These are phyloP conservation scores for Lutraria rhynchaena DNA, from an alignment of 1,140 invertebrate species.

Conservation along the genomic window DNA sequence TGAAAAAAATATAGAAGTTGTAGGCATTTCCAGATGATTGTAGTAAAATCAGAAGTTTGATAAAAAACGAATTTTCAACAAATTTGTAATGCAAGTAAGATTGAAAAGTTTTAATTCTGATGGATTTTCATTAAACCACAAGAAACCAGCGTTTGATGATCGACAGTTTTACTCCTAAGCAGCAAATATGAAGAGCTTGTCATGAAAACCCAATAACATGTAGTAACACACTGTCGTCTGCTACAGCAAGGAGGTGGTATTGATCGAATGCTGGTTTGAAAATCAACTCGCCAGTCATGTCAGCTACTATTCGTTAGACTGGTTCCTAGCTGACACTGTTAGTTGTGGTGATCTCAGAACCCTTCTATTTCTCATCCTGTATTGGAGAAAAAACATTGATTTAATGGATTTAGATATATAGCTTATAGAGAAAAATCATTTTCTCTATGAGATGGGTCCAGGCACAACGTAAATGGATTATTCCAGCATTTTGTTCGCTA, in stretches of 20 bases:
- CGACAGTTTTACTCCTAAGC: too few relatives aligned
- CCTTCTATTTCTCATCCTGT: constrained; percentile 37
- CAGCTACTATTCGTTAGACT: constrained; percentile 39
- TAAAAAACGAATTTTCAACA: too few relatives aligned
- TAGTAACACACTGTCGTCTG: constrained; percentile 26
- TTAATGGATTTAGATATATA: constrained; percentile 40
- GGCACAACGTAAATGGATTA: constrained; percentile 40
- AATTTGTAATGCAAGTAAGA: too few relatives aligned
- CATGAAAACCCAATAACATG: constrained; percentile 37
- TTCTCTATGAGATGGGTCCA: constrained; percentile 10
- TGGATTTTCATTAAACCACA: too few relatives aligned
- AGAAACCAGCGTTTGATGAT: too few relatives aligned
- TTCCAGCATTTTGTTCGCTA: constrained; percentile 9
- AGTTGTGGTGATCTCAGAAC: constrained; percentile 31
- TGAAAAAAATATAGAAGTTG: too few relatives aligned
- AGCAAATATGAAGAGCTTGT: constrained; percentile 34
- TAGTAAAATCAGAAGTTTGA: too few relatives aligned
- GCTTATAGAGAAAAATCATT: constrained; percentile 13
- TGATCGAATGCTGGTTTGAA: constrained; percentile 7
- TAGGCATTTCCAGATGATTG: too few relatives aligned
- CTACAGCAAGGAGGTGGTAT: constrained; percentile 9
- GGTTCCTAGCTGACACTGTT: constrained; percentile 30
- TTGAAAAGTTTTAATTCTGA: too few relatives aligned
- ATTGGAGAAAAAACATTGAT: constrained; percentile 42
- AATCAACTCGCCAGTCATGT: constrained; percentile 38